phyloP scores from a whole-genome alignment of 2,888 invertebrate genomes.

The Meteorus cinctellus region DNA sequence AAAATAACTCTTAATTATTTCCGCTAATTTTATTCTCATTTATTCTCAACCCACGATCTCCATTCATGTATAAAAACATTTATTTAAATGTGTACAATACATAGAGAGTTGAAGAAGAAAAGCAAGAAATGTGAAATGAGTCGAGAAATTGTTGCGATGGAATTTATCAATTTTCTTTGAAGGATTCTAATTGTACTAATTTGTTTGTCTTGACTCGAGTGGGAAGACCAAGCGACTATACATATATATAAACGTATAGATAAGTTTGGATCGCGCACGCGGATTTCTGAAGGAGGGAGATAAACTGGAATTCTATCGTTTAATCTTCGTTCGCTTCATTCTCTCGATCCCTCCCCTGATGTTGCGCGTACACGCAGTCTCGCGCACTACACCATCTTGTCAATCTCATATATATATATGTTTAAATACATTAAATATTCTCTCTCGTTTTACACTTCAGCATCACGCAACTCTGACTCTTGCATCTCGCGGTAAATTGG shows the following conservation, averaged over 20 bases:
- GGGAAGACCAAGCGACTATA: constrained; percentile 23
- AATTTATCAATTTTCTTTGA: constrained; percentile 74
- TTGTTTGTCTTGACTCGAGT: constrained; percentile 67
- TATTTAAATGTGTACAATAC: constrained; percentile 24
- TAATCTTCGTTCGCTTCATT: constrained; percentile 63
- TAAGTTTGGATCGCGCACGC: constrained; percentile 13
- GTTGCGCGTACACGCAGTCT: neutral
- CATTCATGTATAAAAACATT: constrained; percentile 10
- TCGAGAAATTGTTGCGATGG: constrained; percentile 72
- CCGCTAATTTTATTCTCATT: constrained; percentile 61
- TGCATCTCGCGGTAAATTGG: neutral
- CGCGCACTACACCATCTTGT: neutral
- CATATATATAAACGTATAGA: neutral
- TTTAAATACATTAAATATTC: neutral
- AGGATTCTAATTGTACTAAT: constrained; percentile 73
- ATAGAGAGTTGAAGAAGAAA: constrained; percentile 37
- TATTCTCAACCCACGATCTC: constrained; percentile 51
- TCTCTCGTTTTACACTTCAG: no score
- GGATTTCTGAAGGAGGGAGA: constrained; percentile 51
- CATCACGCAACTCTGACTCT: constrained; percentile 11
- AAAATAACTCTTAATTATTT: constrained; percentile 63
- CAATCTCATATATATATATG: neutral
- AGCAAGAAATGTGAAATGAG: constrained; percentile 67
- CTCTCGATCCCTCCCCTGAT: constrained; percentile 10
- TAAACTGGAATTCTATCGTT: constrained; percentile 69